Evolutionary conservation across 2,113 vertebrate species (phyloP).

Genomic region (Gobio gobio): DNA sequence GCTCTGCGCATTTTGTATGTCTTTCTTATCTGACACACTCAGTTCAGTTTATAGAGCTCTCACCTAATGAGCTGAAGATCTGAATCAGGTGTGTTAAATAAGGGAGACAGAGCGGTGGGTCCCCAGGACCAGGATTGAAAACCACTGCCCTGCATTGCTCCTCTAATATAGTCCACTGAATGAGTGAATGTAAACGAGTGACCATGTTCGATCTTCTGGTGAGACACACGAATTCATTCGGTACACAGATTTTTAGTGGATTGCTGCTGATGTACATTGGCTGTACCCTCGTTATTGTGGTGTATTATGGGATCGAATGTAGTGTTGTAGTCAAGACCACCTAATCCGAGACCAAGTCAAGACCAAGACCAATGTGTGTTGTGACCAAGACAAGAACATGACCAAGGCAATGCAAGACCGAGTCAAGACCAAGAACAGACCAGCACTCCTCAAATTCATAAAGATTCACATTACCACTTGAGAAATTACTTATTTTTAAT

Average conservation of each 20-base stretch:
- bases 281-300: neutral
- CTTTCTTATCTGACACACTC: neutral
- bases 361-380: too few relatives aligned
- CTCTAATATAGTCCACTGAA: neutral
- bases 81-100: neutral
- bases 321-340: too few relatives aligned
- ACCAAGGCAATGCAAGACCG: too few relatives aligned
- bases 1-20: neutral
- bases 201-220: neutral
- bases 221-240: neutral
- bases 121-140: neutral
- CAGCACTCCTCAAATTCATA: too few relatives aligned
- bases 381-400: too few relatives aligned
- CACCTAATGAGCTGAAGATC: neutral
- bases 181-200: neutral
- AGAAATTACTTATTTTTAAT: too few relatives aligned
- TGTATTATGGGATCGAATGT: neutral
- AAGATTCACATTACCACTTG: too few relatives aligned
- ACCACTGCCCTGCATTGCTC: neutral
- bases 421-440: too few relatives aligned
- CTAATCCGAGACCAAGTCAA: too few relatives aligned
- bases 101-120: neutral
- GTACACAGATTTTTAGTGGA: too few relatives aligned
- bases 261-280: neutral
- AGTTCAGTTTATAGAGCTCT: neutral